These are phyloP conservation scores for Melospiza georgiana DNA, from an alignment of 2,113 vertebrate species.

Conservation along the genomic window DNA sequence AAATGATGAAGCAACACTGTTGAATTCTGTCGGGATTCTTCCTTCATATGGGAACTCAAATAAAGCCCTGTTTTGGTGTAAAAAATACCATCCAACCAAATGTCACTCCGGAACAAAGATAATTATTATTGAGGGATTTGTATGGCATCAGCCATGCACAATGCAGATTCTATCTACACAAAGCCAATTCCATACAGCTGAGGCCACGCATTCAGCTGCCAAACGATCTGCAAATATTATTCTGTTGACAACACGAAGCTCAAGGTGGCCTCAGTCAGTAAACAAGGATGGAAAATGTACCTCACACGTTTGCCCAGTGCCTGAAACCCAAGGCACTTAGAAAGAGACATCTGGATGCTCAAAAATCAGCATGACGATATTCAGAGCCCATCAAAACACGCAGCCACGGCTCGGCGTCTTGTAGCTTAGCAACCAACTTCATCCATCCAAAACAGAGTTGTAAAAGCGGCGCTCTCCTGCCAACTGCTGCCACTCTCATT, in stretches of 20 bases:
- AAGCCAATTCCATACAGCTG: slow-evolving; percentile 12
- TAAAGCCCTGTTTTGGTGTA: not conserved
- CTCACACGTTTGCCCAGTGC: slow-evolving; percentile 63
- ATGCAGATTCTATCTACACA: not conserved
- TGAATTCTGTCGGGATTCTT: not conserved
- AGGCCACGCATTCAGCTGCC: slow-evolving; percentile 30
- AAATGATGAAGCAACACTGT: not conserved
- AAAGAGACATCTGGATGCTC: slow-evolving; percentile 72
- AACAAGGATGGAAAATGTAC: slow-evolving; percentile 72
- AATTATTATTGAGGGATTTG: not conserved
- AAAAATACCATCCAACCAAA: slow-evolving; percentile 12
- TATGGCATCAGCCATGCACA: not conserved
- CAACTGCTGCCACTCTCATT: slow-evolving; percentile 66
- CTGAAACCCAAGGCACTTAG: slow-evolving; percentile 63
- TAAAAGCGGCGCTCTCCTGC: slow-evolving; percentile 71
- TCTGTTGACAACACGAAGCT: slow-evolving; percentile 46
- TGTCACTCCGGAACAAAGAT: not conserved
- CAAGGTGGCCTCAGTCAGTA: slow-evolving; percentile 63
- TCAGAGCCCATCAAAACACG: slow-evolving; percentile 77
- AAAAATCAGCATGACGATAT: slow-evolving; percentile 49
- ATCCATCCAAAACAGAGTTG: slow-evolving; percentile 79
- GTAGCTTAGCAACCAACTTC: slow-evolving; percentile 74
- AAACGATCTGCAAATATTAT: slow-evolving; percentile 65
- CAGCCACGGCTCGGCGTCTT: slow-evolving; percentile 68
- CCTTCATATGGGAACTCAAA: not conserved